Conservation (phyloP, 2,888 invertebrate genomes). For the Parapristionchus giblindavisi region DNA sequence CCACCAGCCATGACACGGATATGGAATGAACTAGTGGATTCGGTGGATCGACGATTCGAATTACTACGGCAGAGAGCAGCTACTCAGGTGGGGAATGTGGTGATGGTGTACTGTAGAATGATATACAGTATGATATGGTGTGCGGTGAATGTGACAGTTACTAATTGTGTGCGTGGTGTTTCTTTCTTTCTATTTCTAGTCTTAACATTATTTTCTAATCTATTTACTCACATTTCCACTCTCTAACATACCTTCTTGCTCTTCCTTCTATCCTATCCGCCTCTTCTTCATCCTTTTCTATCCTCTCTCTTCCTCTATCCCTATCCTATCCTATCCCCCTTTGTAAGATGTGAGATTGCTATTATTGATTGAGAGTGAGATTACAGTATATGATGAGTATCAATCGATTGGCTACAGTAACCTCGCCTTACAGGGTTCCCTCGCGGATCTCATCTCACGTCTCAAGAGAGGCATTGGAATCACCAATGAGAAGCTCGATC, state of each 20-base stretch:
- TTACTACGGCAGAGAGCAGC: conserved; percentile 50
- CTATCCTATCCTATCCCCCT: conserved; percentile 11
- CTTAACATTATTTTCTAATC: not conserved
- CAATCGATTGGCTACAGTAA: conserved; percentile 1
- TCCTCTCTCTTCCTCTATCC: not conserved
- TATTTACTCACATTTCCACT: not conserved
- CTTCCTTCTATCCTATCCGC: not conserved
- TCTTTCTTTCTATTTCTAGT: not conserved
- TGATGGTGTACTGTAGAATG: too few species aligned
- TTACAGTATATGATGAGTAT: not conserved
- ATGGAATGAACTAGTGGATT: conserved; percentile 69
- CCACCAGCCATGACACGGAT: conserved; percentile 70
- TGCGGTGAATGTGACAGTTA: conserved; percentile 8
- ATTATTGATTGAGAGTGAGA: not conserved
- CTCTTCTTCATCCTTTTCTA: too few species aligned
- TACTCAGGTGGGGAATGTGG: conserved; percentile 50
- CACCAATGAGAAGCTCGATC: conserved; percentile 69
- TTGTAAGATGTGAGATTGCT: conserved; percentile 6
- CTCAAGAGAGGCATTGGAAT: conserved; percentile 67
- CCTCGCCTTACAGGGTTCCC: conserved; percentile 47
- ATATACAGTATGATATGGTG: not conserved
- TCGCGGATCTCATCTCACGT: conserved; percentile 63
- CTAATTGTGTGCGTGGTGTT: not conserved
- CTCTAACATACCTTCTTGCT: not conserved
- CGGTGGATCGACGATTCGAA: conserved; percentile 58